Evolutionary conservation across 1,140 invertebrate genomes (phyloP).

Genomic region (Drosophila nikananu): DNA sequence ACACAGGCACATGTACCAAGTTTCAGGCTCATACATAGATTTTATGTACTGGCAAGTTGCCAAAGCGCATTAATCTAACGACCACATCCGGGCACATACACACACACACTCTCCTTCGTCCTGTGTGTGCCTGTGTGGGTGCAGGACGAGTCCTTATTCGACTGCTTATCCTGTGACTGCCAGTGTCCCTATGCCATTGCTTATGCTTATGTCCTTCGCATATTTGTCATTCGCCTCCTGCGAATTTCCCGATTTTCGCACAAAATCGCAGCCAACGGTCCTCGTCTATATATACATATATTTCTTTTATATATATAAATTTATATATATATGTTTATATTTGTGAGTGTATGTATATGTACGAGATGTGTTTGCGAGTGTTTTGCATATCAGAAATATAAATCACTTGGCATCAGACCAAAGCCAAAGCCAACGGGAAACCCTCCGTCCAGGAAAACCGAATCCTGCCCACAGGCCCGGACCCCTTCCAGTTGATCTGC

Average conservation of each 20-base stretch:
- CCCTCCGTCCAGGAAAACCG: conserved; percentile 42
- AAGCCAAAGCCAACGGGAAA: conserved; percentile 55
- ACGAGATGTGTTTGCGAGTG: conserved; percentile 71
- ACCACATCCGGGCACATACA: conserved; percentile 75
- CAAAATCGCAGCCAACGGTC: conserved; percentile 55
- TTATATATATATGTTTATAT: conserved; percentile 5
- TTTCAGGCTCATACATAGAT: conserved; percentile 70
- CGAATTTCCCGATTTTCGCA: conserved; percentile 76
- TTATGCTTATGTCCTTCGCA: conserved; percentile 82
- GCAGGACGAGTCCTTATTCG: conserved; percentile 44
- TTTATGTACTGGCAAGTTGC: conserved; percentile 81
- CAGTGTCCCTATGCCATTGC: conserved; percentile 68
- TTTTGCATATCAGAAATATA: conserved; percentile 83
- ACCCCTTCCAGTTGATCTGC: conserved; percentile 29
- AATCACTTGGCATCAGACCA: conserved; percentile 81
- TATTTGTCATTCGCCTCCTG: conserved; percentile 79
- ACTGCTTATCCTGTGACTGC: conserved; percentile 49
- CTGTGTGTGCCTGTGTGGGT: conserved; percentile 6
- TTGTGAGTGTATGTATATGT: neutral
- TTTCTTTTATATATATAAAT: neutral
- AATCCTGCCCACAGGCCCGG: conserved; percentile 11
- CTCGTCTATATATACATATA: conserved; percentile 1
- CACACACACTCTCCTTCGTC: neutral
- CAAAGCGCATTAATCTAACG: conserved; percentile 83
- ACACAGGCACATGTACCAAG: conserved; percentile 20